Conservation (phyloP, 2,113 vertebrate species). For the Scytalopus superciliaris region DNA sequence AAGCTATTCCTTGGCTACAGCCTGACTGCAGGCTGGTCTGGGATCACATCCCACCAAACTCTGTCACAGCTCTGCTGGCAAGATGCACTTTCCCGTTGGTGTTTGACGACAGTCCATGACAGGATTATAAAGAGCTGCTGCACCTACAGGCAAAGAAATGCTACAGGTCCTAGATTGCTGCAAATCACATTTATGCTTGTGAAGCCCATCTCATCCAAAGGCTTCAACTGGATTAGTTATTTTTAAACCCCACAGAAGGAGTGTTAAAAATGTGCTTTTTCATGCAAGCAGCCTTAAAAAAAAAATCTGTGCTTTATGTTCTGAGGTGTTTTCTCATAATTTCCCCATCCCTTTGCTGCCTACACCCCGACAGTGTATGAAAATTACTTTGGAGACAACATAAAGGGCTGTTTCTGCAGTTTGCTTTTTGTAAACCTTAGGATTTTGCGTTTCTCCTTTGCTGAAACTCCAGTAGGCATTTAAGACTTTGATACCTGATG, state of each 20-base stretch:
- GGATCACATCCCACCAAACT: neutral
- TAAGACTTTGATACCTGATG: neutral
- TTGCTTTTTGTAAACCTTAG: constrained; percentile 6
- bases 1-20: neutral
- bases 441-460: constrained; percentile 18
- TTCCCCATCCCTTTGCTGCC: constrained; percentile 21
- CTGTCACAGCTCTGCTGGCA: neutral
- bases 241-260: constrained; percentile 62
- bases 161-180: constrained; percentile 18
- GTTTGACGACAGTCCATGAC: neutral
- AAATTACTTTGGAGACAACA: constrained; percentile 61
- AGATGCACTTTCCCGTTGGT: neutral
- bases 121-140: constrained; percentile 41
- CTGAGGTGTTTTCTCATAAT: constrained; percentile 53
- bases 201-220: constrained; percentile 25
- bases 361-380: constrained; percentile 40
- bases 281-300: constrained; percentile 45
- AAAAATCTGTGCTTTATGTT: constrained; percentile 26
- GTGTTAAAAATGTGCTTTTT: constrained; percentile 68
- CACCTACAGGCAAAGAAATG: constrained; percentile 31
- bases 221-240: constrained; percentile 57
- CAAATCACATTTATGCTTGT: neutral
- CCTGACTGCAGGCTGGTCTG: neutral
- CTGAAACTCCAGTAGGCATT: neutral
- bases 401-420: constrained; percentile 39